phyloP scores from a whole-genome alignment of 2,888 invertebrate species.

The Mimachlamys varia region DNA sequence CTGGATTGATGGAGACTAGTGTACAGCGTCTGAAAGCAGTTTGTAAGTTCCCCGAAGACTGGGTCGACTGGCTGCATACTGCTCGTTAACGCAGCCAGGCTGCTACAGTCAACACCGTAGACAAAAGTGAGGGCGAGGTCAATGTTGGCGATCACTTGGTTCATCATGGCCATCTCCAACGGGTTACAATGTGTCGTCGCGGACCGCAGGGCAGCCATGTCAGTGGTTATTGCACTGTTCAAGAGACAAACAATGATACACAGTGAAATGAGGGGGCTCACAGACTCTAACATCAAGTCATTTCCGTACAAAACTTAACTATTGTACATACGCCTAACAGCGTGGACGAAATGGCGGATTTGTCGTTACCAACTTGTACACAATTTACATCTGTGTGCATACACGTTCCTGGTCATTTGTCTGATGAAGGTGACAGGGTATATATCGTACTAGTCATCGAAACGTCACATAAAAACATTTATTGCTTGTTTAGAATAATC shows the following conservation, averaged over 20 bases:
- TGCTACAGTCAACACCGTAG: background rate
- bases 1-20: slow-evolving; percentile 37
- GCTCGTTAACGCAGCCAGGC: background rate
- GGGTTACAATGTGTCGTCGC: slow-evolving; percentile 29
- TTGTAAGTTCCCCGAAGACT: background rate
- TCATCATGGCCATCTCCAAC: slow-evolving; percentile 40
- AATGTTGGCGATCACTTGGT: background rate
- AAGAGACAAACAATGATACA: background rate
- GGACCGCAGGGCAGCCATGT: background rate
- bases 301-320: too few relatives aligned
- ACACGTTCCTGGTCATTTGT: too few relatives aligned
- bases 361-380: too few relatives aligned
- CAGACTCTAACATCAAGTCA: too few relatives aligned
- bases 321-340: too few relatives aligned
- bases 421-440: too few relatives aligned
- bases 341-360: too few relatives aligned
- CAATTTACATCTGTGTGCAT: too few relatives aligned
- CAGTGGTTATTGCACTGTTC: background rate
- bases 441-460: too few relatives aligned
- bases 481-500: too few relatives aligned
- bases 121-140: background rate
- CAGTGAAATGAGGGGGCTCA: background rate
- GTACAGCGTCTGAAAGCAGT: background rate
- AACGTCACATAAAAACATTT: too few relatives aligned
- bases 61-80: background rate